Evolutionary conservation across 2,113 vertebrate genomes (phyloP).

Genomic region (Ailurus styani): DNA sequence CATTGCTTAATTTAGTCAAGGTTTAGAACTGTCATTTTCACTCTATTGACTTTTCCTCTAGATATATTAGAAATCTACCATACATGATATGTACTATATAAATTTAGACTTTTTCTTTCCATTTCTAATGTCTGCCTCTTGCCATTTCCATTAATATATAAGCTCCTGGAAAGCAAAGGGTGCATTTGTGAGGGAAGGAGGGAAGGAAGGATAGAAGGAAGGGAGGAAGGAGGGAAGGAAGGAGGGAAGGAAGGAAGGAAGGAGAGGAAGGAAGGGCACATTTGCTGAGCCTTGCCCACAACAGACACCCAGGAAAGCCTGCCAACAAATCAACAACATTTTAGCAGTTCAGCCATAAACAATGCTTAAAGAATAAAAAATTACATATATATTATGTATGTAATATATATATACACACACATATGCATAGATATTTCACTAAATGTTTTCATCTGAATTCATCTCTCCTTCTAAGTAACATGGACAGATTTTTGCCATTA

Average conservation of each 20-base stretch:
- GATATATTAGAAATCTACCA: constrained; percentile 1
- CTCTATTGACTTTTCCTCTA: constrained; percentile 25
- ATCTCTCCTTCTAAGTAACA: not conserved
- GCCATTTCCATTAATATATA: not conserved
- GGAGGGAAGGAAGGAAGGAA: fast-evolving
- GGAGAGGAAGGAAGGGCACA: not conserved
- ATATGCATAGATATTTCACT: not conserved
- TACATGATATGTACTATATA: not conserved
- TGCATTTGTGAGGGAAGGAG: not conserved
- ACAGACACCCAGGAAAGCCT: not conserved
- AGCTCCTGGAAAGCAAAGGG: not conserved
- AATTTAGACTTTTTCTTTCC: not conserved
- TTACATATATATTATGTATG: not conserved
- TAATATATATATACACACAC: no score
- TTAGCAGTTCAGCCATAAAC: not conserved
- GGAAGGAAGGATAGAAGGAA: not conserved
- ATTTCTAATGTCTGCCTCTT: constrained; percentile 7
- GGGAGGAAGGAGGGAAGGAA: not conserved
- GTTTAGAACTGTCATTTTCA: constrained; percentile 28
- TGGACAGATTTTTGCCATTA: constrained; percentile 38
- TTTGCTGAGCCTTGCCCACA: not conserved
- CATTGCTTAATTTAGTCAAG: constrained; percentile 26
- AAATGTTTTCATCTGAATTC: constrained; percentile 16
- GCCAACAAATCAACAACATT: not conserved
- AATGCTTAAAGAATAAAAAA: not conserved